A percentile compares a stretch with the other conserved stretches of the same genome.
Evolutionary conservation across 2,797 vertebrate genomes (phyloP).

Genomic region (Xenentodon cancila): DNA sequence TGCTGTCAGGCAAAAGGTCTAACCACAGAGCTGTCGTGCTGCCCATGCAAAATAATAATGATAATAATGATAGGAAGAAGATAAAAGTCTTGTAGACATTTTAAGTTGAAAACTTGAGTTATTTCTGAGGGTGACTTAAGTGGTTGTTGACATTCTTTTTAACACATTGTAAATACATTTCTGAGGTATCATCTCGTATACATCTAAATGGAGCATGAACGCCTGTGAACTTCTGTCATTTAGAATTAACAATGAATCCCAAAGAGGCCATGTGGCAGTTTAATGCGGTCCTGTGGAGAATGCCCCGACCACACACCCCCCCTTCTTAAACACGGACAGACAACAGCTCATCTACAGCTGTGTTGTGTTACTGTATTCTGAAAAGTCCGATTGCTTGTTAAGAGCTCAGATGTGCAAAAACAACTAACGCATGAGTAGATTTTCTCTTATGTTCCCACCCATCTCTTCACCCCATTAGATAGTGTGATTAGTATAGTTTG

Average conservation of each 20-base stretch:
- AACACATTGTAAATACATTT: conserved; percentile 65
- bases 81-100: too few relatives aligned
- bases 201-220: conserved; percentile 66
- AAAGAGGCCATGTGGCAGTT: conserved; percentile 62
- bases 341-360: conserved; percentile 48
- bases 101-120: not conserved
- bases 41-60: too few relatives aligned
- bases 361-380: conserved; percentile 56
- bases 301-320: conserved; percentile 29
- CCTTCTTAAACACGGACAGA: conserved; percentile 36
- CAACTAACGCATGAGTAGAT: conserved; percentile 60
- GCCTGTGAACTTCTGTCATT: conserved; percentile 64
- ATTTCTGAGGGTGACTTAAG: not conserved
- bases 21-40: too few relatives aligned
- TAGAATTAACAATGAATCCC: conserved; percentile 64
- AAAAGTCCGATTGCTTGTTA: conserved; percentile 58
- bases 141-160: conserved; percentile 38
- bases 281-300: conserved; percentile 62
- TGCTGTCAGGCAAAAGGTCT: too few relatives aligned
- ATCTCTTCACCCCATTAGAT: conserved; percentile 62
- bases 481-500: too few relatives aligned
- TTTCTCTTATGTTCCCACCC: conserved; percentile 64
- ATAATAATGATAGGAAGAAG: too few relatives aligned
- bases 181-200: conserved; percentile 57
- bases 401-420: conserved; percentile 69